Evolutionary conservation across 2,888 invertebrate genomes (phyloP).

Genomic region (Pediacus dermestoides): DNA sequence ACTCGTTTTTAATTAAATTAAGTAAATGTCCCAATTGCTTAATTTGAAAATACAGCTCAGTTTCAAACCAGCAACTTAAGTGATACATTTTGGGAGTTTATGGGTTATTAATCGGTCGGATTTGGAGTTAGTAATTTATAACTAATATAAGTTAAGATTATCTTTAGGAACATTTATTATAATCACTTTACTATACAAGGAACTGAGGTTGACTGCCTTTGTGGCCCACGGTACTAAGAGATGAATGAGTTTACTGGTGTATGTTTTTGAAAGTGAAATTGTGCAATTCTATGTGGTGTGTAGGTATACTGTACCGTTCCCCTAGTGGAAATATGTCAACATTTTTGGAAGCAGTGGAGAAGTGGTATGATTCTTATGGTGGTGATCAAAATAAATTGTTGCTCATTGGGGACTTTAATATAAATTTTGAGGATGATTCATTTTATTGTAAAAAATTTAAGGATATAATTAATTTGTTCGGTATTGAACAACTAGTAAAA

Average conservation of each 20-base stretch:
- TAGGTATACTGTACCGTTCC: constrained; percentile 13
- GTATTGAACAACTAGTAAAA: constrained; percentile 14
- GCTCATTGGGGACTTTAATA: constrained; percentile 12
- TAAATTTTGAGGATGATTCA: constrained; percentile 9
- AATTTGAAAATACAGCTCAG: too few species aligned
- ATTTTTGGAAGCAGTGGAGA: constrained; percentile 11
- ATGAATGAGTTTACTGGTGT: constrained; percentile 15
- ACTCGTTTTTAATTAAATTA: too few species aligned
- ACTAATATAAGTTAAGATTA: too few species aligned
- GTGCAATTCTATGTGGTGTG: constrained; percentile 3
- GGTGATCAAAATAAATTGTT: constrained; percentile 4
- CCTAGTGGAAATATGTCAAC: constrained; percentile 10
- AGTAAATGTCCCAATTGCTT: too few species aligned
- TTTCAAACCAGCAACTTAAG: too few species aligned
- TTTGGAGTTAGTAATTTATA: too few species aligned
- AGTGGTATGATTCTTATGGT: constrained; percentile 7
- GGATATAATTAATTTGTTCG: constrained; percentile 7
- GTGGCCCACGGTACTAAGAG: too few species aligned
- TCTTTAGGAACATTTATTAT: too few species aligned
- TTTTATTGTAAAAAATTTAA: constrained; percentile 12
- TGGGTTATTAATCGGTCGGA: too few species aligned
- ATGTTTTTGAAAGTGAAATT: constrained; percentile 6
- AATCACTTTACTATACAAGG: too few species aligned
- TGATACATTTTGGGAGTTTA: too few species aligned
- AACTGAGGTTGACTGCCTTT: too few species aligned